A percentile compares a stretch with the other conserved stretches of the same genome.
Evolutionary conservation across 2,888 invertebrate species (phyloP).

Genomic region (Coremacera marginata): DNA sequence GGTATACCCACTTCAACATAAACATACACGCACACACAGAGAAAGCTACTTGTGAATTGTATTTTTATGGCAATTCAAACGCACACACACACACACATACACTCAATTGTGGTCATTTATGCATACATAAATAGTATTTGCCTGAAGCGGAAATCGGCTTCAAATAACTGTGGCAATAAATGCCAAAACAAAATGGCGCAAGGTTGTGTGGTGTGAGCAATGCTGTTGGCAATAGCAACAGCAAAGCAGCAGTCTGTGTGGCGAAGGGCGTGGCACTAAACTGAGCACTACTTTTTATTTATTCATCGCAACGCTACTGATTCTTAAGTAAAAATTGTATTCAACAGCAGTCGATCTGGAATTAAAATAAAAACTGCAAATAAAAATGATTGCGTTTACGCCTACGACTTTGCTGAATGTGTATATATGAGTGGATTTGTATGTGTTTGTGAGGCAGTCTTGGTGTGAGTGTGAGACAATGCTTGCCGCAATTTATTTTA

Average conservation of each 20-base stretch:
- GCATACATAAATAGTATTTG: background rate
- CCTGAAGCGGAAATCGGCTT: background rate
- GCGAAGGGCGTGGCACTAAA: background rate
- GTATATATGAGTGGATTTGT: background rate
- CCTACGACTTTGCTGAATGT: too few relatives aligned
- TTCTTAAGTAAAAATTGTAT: background rate
- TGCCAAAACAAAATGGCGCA: background rate
- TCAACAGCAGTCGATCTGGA: background rate
- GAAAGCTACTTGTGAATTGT: too few relatives aligned
- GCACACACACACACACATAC: background rate
- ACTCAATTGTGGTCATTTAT: background rate
- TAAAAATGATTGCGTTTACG: background rate
- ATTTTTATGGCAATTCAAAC: background rate
- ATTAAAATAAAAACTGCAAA: slow-evolving; percentile 5
- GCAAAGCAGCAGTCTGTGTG: background rate
- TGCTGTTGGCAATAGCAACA: background rate
- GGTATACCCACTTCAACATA: too few relatives aligned
- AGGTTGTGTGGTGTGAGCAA: background rate
- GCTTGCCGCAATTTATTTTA: slow-evolving; percentile 11
- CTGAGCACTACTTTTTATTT: background rate
- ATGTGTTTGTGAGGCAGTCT: background rate
- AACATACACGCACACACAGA: too few relatives aligned
- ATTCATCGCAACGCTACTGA: background rate
- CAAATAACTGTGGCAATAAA: slow-evolving; percentile 1
- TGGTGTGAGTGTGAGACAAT: background rate